Percentiles rank a stretch among this genome's conserved stretches.
Conservation (phyloP, 1,140 invertebrate genomes). For the Plodia interpunctella region DNA sequence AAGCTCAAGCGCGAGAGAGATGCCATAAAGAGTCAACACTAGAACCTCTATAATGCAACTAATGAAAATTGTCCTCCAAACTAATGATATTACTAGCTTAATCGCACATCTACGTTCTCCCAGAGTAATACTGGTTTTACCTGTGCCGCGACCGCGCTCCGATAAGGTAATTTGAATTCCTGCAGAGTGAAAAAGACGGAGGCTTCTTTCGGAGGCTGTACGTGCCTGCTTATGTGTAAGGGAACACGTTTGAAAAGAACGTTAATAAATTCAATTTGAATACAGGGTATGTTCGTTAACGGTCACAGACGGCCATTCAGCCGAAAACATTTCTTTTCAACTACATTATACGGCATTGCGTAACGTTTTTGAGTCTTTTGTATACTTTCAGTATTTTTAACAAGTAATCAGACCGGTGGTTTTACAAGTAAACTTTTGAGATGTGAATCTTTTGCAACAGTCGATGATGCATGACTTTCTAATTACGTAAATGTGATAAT, state of each 20-base stretch:
- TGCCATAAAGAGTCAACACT: constrained; percentile 38
- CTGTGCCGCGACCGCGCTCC: constrained; percentile 53
- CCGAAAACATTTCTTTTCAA: constrained; percentile 5
- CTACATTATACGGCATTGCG: neutral
- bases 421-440: neutral
- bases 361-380: neutral
- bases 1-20: constrained; percentile 38
- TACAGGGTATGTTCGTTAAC: constrained; percentile 57
- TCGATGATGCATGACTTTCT: constrained; percentile 13
- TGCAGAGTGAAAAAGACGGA: constrained; percentile 68
- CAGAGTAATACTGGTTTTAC: constrained; percentile 67
- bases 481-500: constrained; percentile 8
- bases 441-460: constrained; percentile 2
- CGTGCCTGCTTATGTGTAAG: constrained; percentile 29
- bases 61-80: constrained; percentile 51
- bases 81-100: constrained; percentile 37
- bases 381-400: neutral
- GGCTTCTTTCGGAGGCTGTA: constrained; percentile 48
- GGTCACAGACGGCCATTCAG: constrained; percentile 28
- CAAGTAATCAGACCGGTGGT: neutral
- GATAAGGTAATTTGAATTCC: constrained; percentile 72
- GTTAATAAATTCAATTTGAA: constrained; percentile 60
- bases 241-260: constrained; percentile 37
- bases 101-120: constrained; percentile 40
- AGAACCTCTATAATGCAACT: constrained; percentile 61